A percentile compares a stretch with the other conserved stretches of the same genome.
phyloP scores from a whole-genome alignment of 2,113 vertebrate species.

The Strigops habroptila region DNA sequence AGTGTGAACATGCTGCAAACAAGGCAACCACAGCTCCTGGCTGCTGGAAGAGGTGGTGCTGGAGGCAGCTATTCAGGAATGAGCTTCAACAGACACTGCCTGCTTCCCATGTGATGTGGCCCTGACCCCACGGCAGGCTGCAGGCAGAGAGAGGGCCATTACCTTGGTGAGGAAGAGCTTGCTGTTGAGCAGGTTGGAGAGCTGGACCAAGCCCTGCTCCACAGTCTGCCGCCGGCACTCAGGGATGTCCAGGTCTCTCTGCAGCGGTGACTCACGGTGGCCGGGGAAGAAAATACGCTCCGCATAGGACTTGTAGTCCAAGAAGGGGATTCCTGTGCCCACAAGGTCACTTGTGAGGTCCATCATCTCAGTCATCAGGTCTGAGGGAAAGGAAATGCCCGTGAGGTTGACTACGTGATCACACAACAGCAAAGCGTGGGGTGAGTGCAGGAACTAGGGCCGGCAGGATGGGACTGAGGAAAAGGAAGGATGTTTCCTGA shows the following conservation, averaged over 20 bases:
- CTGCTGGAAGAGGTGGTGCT: not conserved
- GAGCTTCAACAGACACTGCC: not conserved
- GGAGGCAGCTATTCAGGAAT: not conserved
- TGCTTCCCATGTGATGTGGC: not conserved
- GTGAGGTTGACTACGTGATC: not conserved
- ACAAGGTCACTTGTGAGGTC: slow-evolving; percentile 96
- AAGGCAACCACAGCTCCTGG: not conserved
- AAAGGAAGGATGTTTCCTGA: not conserved
- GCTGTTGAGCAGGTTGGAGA: slow-evolving; percentile 97
- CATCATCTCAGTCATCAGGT: slow-evolving; percentile 99
- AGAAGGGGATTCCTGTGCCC: slow-evolving; percentile 94
- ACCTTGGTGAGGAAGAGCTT: slow-evolving; percentile 99
- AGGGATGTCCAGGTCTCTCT: slow-evolving; percentile 90
- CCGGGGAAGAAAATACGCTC: slow-evolving; percentile 98
- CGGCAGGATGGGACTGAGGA: not conserved
- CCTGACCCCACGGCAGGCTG: not conserved
- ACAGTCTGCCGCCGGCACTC: slow-evolving; percentile 91
- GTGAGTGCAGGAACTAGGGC: not conserved
- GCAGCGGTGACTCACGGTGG: slow-evolving; percentile 90
- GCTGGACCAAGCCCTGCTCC: slow-evolving; percentile 94
- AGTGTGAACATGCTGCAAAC: not conserved
- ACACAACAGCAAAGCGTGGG: not conserved
- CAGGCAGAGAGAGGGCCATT: not conserved
- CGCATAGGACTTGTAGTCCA: slow-evolving; percentile 93
- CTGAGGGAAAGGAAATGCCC: slow-evolving; percentile 66